Conservation (phyloP, 2,888 invertebrate species). For the Dryobota labecula region DNA sequence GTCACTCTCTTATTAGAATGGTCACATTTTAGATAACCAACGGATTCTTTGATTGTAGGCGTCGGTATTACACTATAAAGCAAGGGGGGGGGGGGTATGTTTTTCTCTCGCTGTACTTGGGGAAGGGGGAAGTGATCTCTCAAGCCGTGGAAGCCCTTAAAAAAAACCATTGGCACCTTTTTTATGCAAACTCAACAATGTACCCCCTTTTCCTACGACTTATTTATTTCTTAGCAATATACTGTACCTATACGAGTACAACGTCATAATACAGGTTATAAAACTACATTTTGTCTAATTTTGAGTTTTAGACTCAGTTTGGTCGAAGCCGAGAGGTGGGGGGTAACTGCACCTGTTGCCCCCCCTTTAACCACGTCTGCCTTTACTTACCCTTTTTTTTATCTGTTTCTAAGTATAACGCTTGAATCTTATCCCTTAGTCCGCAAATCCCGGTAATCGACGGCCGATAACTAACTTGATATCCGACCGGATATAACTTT, state of each 20-base stretch:
- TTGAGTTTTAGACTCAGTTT: background rate
- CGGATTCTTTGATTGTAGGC: too few relatives aligned
- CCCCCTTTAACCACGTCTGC: background rate
- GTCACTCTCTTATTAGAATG: too few relatives aligned
- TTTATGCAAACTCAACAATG: background rate
- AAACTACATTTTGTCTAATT: background rate
- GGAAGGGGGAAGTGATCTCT: too few relatives aligned
- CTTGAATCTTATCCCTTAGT: slow-evolving; percentile 24
- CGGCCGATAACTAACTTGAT: slow-evolving; percentile 71
- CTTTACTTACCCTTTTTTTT: background rate
- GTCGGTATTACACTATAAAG: too few relatives aligned
- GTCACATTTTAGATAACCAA: too few relatives aligned
- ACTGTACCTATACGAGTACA: background rate
- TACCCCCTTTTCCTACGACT: background rate
- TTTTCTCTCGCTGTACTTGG: too few relatives aligned
- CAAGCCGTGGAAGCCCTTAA: too few relatives aligned
- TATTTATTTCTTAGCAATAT: background rate
- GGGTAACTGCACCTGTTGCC: background rate
- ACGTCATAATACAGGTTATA: background rate
- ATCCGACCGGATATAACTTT: slow-evolving; percentile 79
- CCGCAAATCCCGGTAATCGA: slow-evolving; percentile 55
- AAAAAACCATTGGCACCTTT: too few relatives aligned
- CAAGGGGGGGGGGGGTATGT: too few relatives aligned
- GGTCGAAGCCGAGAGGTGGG: background rate
- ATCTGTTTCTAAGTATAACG: slow-evolving; percentile 3